Evolutionary conservation across 2,113 vertebrate genomes (phyloP), one percentile per base, ranked within the genome.

Genomic region (Nothoprocta pentlandii): DNA sequence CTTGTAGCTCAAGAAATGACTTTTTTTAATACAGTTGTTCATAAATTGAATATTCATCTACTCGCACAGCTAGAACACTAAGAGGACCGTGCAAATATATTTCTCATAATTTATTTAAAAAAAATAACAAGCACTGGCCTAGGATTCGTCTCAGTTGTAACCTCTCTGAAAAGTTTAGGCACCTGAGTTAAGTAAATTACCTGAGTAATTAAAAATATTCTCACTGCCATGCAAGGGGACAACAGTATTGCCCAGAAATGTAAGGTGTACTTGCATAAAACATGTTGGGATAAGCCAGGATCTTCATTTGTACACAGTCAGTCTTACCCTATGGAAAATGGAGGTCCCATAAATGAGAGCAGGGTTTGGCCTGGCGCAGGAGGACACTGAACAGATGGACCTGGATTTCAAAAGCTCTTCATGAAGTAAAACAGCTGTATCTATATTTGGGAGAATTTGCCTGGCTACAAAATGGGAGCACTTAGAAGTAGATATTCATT

Each of bases 401-500:
- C 46, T 80, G 81, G 71, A 74, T 93, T 94, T 80, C 59, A 87
- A 63, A 89, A 5, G 42, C 6, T 13, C 90, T 91, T 34, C 71
- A 63, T 82, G 1, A 7, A 75, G 10, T 54, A 58, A 42, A 92
- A 83, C 82, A 85, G 56, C 87, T 87, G 63, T 87, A 87, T 54
- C 85, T 91, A n/a, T 89, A 91, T 93, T 8, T 75, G 85, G 39
- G 61, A 5, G 1, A 86, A 63, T 91, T 64, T 91, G 93, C 79
- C 89, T 80, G 56, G 82, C 56, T 89, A 90, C 87, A 83, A 75
- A 94, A 85, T 39, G 56, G 59, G 81, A 94, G 59, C 79, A 67
- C 75, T 96, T 80, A 85, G 75, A 91, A 82, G 91, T 82, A 94
- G 85, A 88, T 94, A 87, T 96, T 96, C 91, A 96, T 95, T 94